These are phyloP conservation scores for Meteorus sp. DNA, from an alignment of 1,140 invertebrate species.

Conservation along the genomic window DNA sequence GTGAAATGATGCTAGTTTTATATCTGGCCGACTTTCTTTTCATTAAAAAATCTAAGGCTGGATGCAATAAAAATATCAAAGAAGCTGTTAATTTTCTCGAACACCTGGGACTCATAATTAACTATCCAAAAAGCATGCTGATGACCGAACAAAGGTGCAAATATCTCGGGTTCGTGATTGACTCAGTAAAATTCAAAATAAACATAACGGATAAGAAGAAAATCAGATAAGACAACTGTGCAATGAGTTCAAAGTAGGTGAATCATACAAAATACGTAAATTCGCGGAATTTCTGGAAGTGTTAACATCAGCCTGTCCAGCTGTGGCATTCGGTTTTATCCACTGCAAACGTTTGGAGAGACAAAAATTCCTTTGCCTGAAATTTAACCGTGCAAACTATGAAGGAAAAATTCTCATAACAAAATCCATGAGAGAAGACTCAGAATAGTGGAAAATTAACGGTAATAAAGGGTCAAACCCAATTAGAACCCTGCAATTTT, in stretches of 20 bases:
- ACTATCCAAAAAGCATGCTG: constrained; percentile 13
- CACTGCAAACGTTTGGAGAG: constrained; percentile 18
- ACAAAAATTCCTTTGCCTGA: constrained; percentile 5
- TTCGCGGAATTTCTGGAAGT: neutral
- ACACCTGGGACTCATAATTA: constrained; percentile 11
- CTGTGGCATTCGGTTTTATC: constrained; percentile 15
- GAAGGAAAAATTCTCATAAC: too few species aligned
- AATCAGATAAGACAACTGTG: neutral
- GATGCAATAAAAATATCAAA: constrained; percentile 15
- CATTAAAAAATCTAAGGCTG: constrained; percentile 11
- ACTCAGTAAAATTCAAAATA: constrained; percentile 1
- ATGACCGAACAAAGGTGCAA: constrained; percentile 7
- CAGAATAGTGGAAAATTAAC: constrained; percentile 8
- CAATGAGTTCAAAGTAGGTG: neutral
- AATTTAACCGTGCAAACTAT: constrained; percentile 5
- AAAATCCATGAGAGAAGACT: constrained; percentile 5
- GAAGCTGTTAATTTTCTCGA: constrained; percentile 25
- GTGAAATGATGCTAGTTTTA: constrained; percentile 8
- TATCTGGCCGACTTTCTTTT: constrained; percentile 20
- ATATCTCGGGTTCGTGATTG: constrained; percentile 20
- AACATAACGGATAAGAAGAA: constrained; percentile 15
- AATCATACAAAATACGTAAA: neutral
- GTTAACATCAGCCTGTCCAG: constrained; percentile 9
- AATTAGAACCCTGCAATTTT: constrained; percentile 12
- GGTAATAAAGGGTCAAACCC: constrained; percentile 3